Evolutionary conservation across 2,797 vertebrate species (phyloP).

Genomic region (Anas bahamensis): DNA sequence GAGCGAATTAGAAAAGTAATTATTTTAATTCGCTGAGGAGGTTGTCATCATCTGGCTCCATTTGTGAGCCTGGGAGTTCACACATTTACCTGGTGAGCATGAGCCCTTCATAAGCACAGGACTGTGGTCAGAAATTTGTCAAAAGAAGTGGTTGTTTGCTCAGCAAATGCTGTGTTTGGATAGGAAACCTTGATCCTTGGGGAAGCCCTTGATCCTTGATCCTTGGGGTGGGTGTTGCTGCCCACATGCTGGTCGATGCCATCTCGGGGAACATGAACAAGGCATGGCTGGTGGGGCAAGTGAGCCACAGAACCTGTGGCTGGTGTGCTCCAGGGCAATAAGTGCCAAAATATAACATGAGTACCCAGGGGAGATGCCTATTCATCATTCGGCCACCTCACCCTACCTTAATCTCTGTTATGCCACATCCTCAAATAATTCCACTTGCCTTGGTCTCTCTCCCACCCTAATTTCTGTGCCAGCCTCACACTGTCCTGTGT

Average conservation of each 20-base stretch:
- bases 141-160: neutral
- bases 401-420: neutral
- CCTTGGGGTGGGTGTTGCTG: neutral
- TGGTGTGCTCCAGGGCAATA: neutral
- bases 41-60: neutral
- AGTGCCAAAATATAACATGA: neutral
- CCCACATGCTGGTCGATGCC: no score
- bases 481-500: neutral
- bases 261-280: accelerated
- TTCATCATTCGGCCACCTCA: neutral
- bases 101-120: neutral
- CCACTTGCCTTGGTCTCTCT: neutral
- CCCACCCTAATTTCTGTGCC: neutral
- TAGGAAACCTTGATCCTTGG: accelerated
- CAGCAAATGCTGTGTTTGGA: neutral
- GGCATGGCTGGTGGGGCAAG: neutral
- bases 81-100: neutral
- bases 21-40: constrained; percentile 25
- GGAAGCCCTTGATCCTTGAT: accelerated
- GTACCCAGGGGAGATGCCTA: neutral
- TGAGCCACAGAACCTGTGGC: accelerated
- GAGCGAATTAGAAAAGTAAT: constrained; percentile 34
- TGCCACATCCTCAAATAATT: neutral
- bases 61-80: neutral
- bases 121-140: neutral